A percentile compares a stretch with the other conserved stretches of the same genome.
Evolutionary conservation across 2,888 invertebrate genomes (phyloP).

Genomic region (Fragum sueziense): DNA sequence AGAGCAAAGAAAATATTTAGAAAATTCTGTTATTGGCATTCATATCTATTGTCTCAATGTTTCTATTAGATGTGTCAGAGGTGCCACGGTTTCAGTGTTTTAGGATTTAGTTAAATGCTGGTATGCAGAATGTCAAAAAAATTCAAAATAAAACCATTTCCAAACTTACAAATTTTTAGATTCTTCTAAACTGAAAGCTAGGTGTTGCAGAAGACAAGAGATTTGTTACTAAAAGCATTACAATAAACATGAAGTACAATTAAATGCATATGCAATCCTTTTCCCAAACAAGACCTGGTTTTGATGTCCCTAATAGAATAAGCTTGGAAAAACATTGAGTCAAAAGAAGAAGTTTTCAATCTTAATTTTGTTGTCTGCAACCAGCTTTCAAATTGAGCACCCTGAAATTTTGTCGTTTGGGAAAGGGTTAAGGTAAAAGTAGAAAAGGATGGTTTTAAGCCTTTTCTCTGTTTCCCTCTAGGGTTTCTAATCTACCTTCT

Average conservation of each 20-base stretch:
- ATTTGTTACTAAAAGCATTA: not conserved
- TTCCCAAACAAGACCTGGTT: no score
- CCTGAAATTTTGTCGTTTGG: no score
- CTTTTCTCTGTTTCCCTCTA: not conserved
- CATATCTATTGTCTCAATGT: not conserved
- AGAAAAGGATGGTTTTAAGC: not conserved
- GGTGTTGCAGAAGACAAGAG: not conserved
- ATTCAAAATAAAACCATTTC: not conserved
- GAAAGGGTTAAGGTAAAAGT: not conserved
- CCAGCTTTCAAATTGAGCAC: not conserved
- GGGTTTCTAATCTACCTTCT: not conserved
- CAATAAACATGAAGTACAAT: no score
- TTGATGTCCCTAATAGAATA: no score
- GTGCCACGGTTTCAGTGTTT: not conserved
- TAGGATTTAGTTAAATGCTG: not conserved
- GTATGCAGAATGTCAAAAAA: not conserved
- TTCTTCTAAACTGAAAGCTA: not conserved
- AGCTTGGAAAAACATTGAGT: no score
- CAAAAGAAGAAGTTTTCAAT: not conserved
- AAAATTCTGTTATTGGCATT: not conserved
- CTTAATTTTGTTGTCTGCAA: not conserved
- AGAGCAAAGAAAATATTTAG: not conserved
- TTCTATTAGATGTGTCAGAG: not conserved
- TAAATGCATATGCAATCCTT: no score
- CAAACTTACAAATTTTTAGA: not conserved